Conservation (phyloP, 2,113 vertebrate genomes). For the Elanoides forficatus region DNA sequence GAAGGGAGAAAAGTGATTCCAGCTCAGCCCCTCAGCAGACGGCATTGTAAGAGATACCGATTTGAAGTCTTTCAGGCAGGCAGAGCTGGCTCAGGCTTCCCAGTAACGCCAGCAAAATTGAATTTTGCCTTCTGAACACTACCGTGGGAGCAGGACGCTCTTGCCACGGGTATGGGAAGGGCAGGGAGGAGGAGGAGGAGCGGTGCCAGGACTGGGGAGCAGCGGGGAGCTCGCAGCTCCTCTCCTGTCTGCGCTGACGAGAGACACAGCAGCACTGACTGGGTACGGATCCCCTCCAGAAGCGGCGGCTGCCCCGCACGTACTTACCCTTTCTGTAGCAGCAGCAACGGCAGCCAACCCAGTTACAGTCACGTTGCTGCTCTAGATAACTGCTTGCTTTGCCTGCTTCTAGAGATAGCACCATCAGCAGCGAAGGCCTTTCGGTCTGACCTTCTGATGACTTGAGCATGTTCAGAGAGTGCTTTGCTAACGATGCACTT, state of each 20-base stretch:
- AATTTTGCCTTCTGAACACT: not conserved
- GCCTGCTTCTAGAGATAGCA: not conserved
- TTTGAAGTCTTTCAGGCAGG: not conserved
- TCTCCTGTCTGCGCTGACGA: not conserved
- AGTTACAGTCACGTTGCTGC: not conserved
- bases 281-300: not conserved
- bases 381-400: not conserved
- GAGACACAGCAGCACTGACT: not conserved
- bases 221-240: not conserved
- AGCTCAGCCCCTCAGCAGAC: not conserved
- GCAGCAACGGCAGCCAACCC: not conserved
- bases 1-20: not conserved
- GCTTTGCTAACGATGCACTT: not conserved
- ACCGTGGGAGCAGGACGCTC: not conserved
- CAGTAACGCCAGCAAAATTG: not conserved
- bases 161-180: not conserved
- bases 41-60: not conserved
- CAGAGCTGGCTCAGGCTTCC: not conserved
- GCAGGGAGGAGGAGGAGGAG: not conserved
- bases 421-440: not conserved
- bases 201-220: not conserved
- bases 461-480: not conserved
- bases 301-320: not conserved
- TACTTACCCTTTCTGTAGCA: not conserved
- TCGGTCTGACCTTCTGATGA: not conserved